Percentiles rank a stretch among this genome's conserved stretches.
phyloP scores from a whole-genome alignment of 2,113 vertebrate genomes.

The Dolichallabes microphthalmus region DNA sequence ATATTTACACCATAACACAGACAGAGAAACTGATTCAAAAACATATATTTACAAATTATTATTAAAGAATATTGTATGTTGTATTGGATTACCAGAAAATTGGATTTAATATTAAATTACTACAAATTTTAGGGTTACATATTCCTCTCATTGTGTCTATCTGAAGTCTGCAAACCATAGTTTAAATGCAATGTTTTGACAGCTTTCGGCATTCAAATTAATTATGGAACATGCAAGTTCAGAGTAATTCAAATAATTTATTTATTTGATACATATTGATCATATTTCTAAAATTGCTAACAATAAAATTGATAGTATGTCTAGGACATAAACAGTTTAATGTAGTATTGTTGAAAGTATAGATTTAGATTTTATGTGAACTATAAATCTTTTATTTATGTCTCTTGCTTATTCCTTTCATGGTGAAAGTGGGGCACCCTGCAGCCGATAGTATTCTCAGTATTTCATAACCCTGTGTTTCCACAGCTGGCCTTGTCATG shows the following conservation, averaged over 20 bases:
- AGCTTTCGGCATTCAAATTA: not conserved
- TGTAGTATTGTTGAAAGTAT: conserved; percentile 8
- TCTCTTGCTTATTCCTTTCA: conserved; percentile 9
- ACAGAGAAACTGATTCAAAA: not conserved
- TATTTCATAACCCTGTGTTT: conserved; percentile 36
- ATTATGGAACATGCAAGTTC: too few relatives aligned
- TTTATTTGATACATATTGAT: too few relatives aligned
- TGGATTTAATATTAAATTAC: not conserved
- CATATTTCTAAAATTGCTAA: not conserved
- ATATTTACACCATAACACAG: not conserved
- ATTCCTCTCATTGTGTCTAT: not conserved
- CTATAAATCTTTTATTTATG: conserved; percentile 33
- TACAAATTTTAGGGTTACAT: not conserved
- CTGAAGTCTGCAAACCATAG: not conserved
- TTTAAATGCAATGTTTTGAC: not conserved
- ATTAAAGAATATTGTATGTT: not conserved
- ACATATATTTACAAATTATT: not conserved
- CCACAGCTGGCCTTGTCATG: conserved; percentile 12
- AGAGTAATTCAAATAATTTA: too few relatives aligned
- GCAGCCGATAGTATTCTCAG: conserved; percentile 26
- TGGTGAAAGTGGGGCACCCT: not conserved
- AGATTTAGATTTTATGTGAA: conserved; percentile 6
- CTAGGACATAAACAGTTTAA: not conserved
- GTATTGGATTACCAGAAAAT: not conserved
- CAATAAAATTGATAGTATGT: not conserved